phyloP scores from a whole-genome alignment of 1,140 invertebrate genomes.

The Temnothorax curvispinosus region DNA sequence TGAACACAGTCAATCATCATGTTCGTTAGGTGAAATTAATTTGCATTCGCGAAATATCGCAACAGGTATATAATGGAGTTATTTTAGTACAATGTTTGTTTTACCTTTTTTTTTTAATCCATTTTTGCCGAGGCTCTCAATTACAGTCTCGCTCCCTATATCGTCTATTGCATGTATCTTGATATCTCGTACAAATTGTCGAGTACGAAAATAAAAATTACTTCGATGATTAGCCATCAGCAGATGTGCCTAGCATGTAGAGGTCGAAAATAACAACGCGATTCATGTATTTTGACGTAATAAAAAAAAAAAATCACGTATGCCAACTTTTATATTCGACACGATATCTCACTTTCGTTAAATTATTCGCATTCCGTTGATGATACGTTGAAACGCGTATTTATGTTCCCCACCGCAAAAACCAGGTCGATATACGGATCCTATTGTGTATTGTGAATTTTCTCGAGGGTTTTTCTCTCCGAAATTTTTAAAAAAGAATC shows the following conservation, averaged over 20 bases:
- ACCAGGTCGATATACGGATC: neutral
- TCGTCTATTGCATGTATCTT: neutral
- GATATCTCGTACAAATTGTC: constrained; percentile 1
- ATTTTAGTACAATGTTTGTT: neutral
- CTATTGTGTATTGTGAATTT: neutral
- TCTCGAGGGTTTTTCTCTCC: neutral
- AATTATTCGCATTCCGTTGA: constrained; percentile 44
- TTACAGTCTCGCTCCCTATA: neutral
- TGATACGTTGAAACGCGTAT: constrained; percentile 23
- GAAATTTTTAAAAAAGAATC: neutral
- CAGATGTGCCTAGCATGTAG: neutral
- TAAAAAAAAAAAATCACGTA: neutral
- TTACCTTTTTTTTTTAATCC: constrained; percentile 6
- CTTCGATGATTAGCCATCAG: neutral
- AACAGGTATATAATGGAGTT: neutral
- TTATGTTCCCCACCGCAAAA: neutral
- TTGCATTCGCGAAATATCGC: neutral
- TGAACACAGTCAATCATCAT: neutral
- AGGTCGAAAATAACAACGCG: constrained; percentile 51
- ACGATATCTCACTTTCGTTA: neutral
- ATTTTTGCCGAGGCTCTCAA: neutral
- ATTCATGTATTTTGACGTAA: constrained; percentile 35
- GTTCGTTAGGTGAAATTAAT: constrained; percentile 21
- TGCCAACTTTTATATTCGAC: constrained; percentile 29
- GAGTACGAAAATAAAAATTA: constrained; percentile 16